Evolutionary conservation across 1,140 invertebrate species (phyloP), one percentile per base, ranked within the genome.

Genomic region (Formica exsecta): DNA sequence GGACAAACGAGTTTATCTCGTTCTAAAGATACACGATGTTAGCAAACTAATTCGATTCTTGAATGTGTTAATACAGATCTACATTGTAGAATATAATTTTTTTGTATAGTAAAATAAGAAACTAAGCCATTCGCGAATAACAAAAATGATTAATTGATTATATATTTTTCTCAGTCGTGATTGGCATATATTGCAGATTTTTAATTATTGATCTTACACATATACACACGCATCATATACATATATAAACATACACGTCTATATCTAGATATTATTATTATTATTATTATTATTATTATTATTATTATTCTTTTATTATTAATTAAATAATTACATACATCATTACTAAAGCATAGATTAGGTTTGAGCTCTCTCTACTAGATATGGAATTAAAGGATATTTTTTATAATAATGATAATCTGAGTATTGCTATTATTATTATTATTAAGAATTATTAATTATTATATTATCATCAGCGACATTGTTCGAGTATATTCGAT

Each of bases 321-420:
- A 73, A 71, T 73, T 61, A 41, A 70, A 81, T 13, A 73, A 86
- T 87, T 87, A 91, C 86, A 88, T 84, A 80, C 61, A 70, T 91
- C 87, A 84, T 59, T 51, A 66, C 59, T 71, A 79, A 91, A 89
- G 83, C 74, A 62, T 83, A 91, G 79, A 89, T 29, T 91, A 89
- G 70, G 51, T 91, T 92, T 88, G 92, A 94, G 93, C 94, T 95
- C 94, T 95, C 93, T 95, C 93, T 94, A 93, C 91, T 93, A 94
- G 94, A 93, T 91, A 91, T 93, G 92, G 92, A 92, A 86, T 79
- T 93, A 94, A 91, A 94, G 88, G 86, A 94, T 95, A 94, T 95
- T 95, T 94, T 92, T 95, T 95, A 92, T 94, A 94, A 95, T 92
- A 90, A 92, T 91, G 91, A 93, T 89, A 88, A 93, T 93, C 89